These are phyloP conservation scores for Polymixis flavicincta DNA, from an alignment of 2,888 invertebrate species.

Conservation along the genomic window DNA sequence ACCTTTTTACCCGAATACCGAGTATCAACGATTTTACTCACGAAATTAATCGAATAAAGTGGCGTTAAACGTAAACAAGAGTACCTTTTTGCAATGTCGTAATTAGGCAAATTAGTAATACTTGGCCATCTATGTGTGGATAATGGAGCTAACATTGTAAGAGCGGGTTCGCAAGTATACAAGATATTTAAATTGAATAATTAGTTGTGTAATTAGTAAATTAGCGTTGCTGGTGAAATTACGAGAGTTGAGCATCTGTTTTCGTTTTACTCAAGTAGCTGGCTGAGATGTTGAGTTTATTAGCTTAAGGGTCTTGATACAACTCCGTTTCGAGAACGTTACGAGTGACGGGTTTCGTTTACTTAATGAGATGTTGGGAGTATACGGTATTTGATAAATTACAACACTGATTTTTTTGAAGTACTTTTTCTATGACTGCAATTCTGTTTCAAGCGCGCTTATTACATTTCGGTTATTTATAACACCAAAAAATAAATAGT, in stretches of 20 bases:
- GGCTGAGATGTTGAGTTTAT: conserved; percentile 33
- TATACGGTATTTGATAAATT: background rate
- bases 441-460: background rate
- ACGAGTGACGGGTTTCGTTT: conserved; percentile 2
- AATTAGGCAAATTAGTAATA: conserved; percentile 60
- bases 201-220: conserved; percentile 67
- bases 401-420: background rate
- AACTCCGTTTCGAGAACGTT: conserved; percentile 2
- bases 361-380: conserved; percentile 1
- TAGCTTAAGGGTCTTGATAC: conserved; percentile 28
- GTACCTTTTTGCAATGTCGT: conserved; percentile 57
- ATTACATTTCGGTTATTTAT: background rate
- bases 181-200: conserved; percentile 67
- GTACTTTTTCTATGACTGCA: background rate
- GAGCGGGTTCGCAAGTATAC: conserved; percentile 41
- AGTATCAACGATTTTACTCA: conserved; percentile 51
- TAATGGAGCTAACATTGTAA: conserved; percentile 40
- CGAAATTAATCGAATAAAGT: conserved; percentile 60
- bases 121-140: conserved; percentile 40
- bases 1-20: conserved; percentile 27
- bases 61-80: conserved; percentile 51
- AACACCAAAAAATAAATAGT: background rate
- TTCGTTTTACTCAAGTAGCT: conserved; percentile 46
- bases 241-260: conserved; percentile 59
- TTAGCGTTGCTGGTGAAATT: conserved; percentile 58